Base-by-base conservation (phyloP, 2,888 invertebrate species). In the Mimas tiliae region DNA sequence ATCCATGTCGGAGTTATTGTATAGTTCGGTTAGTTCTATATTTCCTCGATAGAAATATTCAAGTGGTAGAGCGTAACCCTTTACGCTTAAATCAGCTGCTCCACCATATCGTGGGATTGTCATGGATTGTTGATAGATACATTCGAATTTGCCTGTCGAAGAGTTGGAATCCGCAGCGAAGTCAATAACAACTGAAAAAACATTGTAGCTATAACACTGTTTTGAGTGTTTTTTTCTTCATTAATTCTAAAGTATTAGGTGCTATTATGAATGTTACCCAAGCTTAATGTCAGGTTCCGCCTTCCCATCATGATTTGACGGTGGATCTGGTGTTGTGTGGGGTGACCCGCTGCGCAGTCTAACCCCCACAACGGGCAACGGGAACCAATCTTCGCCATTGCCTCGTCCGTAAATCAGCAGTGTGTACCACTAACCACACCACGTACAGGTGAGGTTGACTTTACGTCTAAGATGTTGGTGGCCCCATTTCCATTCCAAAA, bases 141-240 rank as follows among this genome's bases (percentile, higher is more conserved):
- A 89, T 83, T 95, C 95, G 71, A 96, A 96, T 33, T 90, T 90
- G 8, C 96, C 96, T 0, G 95, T 95, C 7, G 88, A 68, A 0
- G 94, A 88, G 27, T 76, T 82, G 0, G 89, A 73, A 78, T 94
- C 76, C 27, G 74, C 73, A 58, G 86, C 81, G 65, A 86, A 72
- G 76, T 95, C 95, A 45, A 95, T 85, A 14, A 95, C 90, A 76
- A 95, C 95, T 95, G 84, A 21, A 88, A 91, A 65, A 68, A 70
- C 72, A 3, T 63, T 11, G 12, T 0, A 8, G 19, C 7, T 14
- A 38, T 38, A 14, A 51, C 14, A 7, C 19, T 33, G n/a, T n/a
- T n/a, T n/a, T n/a, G n/a, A n/a, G n/a, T 53, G 7, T 6, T 21
- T 51, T 9, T 21, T 19, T 19, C 21, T 50, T 16, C 14, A 55